These are phyloP conservation scores for Charanyca ferruginea DNA, from an alignment of 2,888 invertebrate genomes.

Conservation along the genomic window DNA sequence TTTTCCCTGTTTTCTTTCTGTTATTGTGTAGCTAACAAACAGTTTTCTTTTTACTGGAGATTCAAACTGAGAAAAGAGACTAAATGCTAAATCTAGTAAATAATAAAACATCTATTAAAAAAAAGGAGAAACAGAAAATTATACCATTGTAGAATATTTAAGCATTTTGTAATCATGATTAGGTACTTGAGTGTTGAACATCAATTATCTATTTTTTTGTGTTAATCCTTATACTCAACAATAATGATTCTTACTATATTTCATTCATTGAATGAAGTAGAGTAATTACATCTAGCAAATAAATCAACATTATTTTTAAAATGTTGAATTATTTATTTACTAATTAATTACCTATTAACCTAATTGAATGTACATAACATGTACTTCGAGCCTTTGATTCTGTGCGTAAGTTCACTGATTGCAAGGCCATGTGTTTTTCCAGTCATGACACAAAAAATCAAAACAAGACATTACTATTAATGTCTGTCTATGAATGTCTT, in stretches of 20 bases:
- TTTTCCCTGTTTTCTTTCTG: slow-evolving; percentile 10
- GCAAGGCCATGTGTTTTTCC: not conserved
- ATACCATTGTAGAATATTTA: too few relatives aligned
- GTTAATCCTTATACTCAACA: too few relatives aligned
- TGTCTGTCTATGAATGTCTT: too few relatives aligned
- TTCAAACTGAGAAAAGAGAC: not conserved
- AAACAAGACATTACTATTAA: not conserved
- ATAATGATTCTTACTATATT: too few relatives aligned
- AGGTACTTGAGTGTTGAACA: not conserved
- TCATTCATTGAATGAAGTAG: too few relatives aligned
- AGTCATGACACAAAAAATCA: not conserved
- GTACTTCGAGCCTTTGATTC: not conserved
- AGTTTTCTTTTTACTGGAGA: not conserved
- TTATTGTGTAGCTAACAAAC: not conserved
- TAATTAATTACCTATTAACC: slow-evolving; percentile 19
- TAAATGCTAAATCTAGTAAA: not conserved
- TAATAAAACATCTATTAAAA: too few relatives aligned
- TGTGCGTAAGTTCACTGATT: slow-evolving; percentile 19
- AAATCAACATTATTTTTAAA: slow-evolving; percentile 6
- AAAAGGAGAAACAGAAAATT: too few relatives aligned
- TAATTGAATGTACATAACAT: slow-evolving; percentile 16
- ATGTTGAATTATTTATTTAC: slow-evolving; percentile 18
- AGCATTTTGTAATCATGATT: too few relatives aligned
- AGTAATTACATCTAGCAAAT: too few relatives aligned
- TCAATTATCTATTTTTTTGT: not conserved